phyloP scores from a whole-genome alignment of 2,888 invertebrate genomes.

The Melieria omissa region DNA sequence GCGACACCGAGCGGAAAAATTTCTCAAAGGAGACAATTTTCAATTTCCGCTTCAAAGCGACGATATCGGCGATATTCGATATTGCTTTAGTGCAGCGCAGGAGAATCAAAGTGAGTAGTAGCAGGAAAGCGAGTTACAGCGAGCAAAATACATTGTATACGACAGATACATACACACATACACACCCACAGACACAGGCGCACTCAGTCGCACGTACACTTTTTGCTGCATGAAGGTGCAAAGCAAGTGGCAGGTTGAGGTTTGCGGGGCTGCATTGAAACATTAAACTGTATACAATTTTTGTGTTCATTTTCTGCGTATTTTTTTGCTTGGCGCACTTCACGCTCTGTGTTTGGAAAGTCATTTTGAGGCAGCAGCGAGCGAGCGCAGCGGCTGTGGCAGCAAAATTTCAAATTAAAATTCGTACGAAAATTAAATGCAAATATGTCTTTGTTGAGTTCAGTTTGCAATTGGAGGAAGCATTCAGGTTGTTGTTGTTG shows the following conservation, averaged over 20 bases:
- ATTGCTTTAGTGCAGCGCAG: conserved; percentile 32
- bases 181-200: neutral
- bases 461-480: too few species aligned
- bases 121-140: neutral
- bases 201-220: neutral
- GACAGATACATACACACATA: neutral
- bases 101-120: neutral
- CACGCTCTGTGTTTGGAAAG: too few species aligned
- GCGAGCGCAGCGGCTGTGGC: neutral
- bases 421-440: too few species aligned
- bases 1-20: conserved; percentile 45
- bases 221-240: neutral
- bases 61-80: conserved; percentile 46
- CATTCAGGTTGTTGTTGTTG: too few species aligned
- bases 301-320: neutral
- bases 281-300: too few species aligned
- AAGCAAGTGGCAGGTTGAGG: neutral
- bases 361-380: too few species aligned
- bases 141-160: conserved; percentile 15
- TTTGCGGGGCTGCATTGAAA: neutral
- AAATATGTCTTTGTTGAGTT: too few species aligned
- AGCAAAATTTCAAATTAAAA: too few species aligned
- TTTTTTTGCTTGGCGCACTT: neutral
- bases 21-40: conserved; percentile 53
- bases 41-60: conserved; percentile 52